These are phyloP conservation scores for Onchidella celtica DNA, from an alignment of 2,888 invertebrate genomes.

Conservation along the genomic window DNA sequence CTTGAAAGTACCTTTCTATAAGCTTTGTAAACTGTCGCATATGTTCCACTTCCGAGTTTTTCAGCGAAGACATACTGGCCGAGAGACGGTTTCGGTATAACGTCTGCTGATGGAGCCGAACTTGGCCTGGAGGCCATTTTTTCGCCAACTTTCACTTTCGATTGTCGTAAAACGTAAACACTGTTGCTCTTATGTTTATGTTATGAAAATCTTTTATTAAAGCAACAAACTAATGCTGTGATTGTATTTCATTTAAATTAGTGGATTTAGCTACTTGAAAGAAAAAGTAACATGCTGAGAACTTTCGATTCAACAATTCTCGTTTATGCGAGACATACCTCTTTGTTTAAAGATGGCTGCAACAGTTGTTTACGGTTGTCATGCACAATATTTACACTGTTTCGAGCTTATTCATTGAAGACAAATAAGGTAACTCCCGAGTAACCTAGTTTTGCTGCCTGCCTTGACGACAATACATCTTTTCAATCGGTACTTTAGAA, in stretches of 20 bases:
- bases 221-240: too few species aligned
- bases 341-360: conserved; percentile 30
- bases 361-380: conserved; percentile 39
- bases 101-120: not conserved
- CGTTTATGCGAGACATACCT: not conserved
- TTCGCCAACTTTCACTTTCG: not conserved
- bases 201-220: too few species aligned
- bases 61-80: conserved; percentile 76
- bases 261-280: too few species aligned
- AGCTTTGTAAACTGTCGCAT: conserved; percentile 92
- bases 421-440: not conserved
- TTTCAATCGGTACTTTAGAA: not conserved
- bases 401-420: not conserved
- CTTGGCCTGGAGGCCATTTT: conserved; percentile 15
- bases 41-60: conserved; percentile 89
- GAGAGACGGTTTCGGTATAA: conserved; percentile 41
- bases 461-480: not conserved
- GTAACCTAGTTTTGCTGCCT: not conserved
- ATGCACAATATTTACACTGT: conserved; percentile 26
- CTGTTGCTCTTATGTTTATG: too few species aligned
- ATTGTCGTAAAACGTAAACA: conserved; percentile 21
- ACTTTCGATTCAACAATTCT: not conserved
- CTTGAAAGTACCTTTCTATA: conserved; percentile 86
- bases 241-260: too few species aligned
- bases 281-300: not conserved